Base-by-base conservation (phyloP, 2,113 vertebrate species). In the Phalacrocorax brasilianus region DNA sequence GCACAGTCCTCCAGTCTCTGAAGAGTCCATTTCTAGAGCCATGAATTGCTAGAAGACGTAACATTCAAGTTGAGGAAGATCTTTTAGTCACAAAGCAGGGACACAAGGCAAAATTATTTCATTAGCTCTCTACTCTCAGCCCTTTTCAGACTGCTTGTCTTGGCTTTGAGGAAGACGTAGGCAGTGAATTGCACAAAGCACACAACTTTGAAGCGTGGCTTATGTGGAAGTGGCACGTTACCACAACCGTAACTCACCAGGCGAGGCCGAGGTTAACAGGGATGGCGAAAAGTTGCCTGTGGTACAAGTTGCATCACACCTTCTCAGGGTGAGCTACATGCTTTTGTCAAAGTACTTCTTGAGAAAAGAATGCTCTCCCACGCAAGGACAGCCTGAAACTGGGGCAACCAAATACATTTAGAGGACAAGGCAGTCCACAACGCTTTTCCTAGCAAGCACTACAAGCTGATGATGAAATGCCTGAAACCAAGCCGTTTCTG, bases 211-310 rank as follows among this genome's bases (percentile, higher is more conserved):
- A 53, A 77, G 40, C 1, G 8, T 59, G 26, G 40, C 28, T 61
- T 1, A 6, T 0, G 8, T 30, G 49, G 28, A 75, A 56, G 18
- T 4, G 1, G n/a, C 67, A 22, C 0, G 0, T 63, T 47, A 38
- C 53, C 6, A 1, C 35, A 52, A 26, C 66, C 7, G 0, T 19
- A 44, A 21, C 28, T 4, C 55, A 32, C 5, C 8, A 72, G 44
- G 30, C 1, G 0, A 79, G 32, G 42, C 49, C 30, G 8, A 5
- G 11, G n/a, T 28, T 74, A 55, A 22, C 2, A 2, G 4, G 5
- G 78, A 35, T 7, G 22, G 49, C 24, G 24, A 49, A 23, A 76
- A 65, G 45, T 12, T 44, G 53, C 45, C 38, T 0, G 1, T 8
- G 15, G n/a, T 32, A 40, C 24, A 30, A 81, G 63, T 1, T 63